phyloP scores from a whole-genome alignment of 2,888 invertebrate species.

The Amaurobius ferox region DNA sequence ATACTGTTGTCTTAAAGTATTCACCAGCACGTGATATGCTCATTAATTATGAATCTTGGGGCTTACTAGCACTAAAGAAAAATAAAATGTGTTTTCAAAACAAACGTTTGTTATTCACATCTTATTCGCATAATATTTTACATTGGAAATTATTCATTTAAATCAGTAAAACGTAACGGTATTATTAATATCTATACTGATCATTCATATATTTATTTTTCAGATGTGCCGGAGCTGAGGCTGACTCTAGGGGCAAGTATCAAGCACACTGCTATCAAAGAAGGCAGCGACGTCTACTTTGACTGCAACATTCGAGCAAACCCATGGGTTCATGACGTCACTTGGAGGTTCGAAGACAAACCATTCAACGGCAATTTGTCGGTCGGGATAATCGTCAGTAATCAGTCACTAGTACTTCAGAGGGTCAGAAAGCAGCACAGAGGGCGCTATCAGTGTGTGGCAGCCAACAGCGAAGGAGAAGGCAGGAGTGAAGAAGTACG shows the following conservation, averaged over 20 bases:
- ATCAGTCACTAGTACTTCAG: conserved; percentile 92
- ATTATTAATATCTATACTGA: no score
- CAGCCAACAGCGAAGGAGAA: conserved; percentile 92
- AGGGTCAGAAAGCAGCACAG: conserved; percentile 90
- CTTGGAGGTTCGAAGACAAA: conserved; percentile 82
- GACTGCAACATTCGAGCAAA: conserved; percentile 93
- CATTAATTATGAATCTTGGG: no score
- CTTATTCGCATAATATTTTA: no score
- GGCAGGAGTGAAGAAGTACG: conserved; percentile 89
- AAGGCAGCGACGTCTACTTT: conserved; percentile 87
- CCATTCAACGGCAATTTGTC: conserved; percentile 88
- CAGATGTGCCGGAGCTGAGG: conserved; percentile 91
- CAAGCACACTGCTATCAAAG: conserved; percentile 84
- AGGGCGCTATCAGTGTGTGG: conserved; percentile 93
- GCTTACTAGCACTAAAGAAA: no score
- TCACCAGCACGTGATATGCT: no score
- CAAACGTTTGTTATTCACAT: no score
- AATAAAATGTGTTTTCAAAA: no score
- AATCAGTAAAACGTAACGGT: no score
- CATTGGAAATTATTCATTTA: no score
- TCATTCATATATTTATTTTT: no score
- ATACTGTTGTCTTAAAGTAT: no score
- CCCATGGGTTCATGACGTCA: conserved; percentile 82
- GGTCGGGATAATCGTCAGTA: conserved; percentile 91
- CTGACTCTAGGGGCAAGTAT: conserved; percentile 89